Evolutionary conservation across 2,113 vertebrate species (phyloP).

Genomic region (Esox niger): DNA sequence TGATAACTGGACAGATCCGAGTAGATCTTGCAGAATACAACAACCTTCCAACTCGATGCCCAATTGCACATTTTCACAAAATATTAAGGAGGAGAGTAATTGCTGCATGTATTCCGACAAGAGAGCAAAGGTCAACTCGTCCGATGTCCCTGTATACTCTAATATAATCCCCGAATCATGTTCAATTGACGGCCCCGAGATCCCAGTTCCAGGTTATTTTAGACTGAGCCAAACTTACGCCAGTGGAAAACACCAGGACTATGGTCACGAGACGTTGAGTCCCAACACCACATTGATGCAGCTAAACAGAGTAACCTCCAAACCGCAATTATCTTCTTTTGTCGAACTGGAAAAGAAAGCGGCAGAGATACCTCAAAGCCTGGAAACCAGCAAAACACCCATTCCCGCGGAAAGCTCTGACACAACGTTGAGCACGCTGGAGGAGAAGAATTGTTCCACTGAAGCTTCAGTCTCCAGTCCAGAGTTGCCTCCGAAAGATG

Average conservation of each 20-base stretch:
- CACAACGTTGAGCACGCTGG: conserved; percentile 80
- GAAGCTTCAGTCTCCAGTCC: conserved; percentile 92
- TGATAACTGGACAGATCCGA: conserved; percentile 97
- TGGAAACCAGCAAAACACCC: conserved; percentile 81
- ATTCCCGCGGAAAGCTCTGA: conserved; percentile 84
- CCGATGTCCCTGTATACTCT: conserved; percentile 89
- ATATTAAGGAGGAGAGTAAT: conserved; percentile 98
- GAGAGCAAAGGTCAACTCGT: conserved; percentile 89
- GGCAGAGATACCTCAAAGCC: conserved; percentile 77
- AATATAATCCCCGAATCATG: conserved; percentile 89
- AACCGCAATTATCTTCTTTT: conserved; percentile 86
- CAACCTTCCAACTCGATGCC: conserved; percentile 92
- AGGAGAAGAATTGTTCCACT: conserved; percentile 83
- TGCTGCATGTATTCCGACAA: conserved; percentile 99
- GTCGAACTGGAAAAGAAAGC: conserved; percentile 89
- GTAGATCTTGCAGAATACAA: conserved; percentile 93
- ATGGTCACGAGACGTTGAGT: conserved; percentile 89
- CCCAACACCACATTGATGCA: conserved; percentile 90
- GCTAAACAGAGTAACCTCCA: conserved; percentile 88
- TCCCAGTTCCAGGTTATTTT: conserved; percentile 98
- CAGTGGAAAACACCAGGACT: conserved; percentile 92
- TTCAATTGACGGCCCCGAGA: conserved; percentile 91
- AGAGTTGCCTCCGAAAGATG: conserved; percentile 90
- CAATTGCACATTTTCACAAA: conserved; percentile 95
- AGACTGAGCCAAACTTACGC: conserved; percentile 98